Evolutionary conservation across 2,888 invertebrate genomes (phyloP).

Genomic region (Thalpophila matura): DNA sequence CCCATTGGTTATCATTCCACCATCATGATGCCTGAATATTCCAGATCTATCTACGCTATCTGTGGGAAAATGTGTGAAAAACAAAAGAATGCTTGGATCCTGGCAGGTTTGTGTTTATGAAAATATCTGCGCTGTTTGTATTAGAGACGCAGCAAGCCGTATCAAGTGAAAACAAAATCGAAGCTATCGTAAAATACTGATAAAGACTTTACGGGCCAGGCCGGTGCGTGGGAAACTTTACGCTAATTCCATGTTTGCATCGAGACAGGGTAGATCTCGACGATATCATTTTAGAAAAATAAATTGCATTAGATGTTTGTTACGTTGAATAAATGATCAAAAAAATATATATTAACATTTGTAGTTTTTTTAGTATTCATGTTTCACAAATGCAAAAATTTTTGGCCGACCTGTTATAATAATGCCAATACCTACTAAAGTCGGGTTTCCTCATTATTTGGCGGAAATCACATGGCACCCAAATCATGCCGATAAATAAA

Average conservation of each 20-base stretch:
- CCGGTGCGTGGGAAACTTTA: not conserved
- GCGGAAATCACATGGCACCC: not conserved
- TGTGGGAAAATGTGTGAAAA: conserved; percentile 7
- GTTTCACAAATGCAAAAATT: too few species aligned
- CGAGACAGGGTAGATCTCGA: too few species aligned
- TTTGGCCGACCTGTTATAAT: not conserved
- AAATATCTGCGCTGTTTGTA: conserved; percentile 9
- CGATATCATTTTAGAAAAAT: too few species aligned
- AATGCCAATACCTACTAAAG: too few species aligned
- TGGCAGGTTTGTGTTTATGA: conserved; percentile 36
- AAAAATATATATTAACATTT: too few species aligned
- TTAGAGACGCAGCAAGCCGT: not conserved
- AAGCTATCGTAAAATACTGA: conserved; percentile 27
- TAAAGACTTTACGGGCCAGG: not conserved
- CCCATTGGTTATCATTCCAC: not conserved
- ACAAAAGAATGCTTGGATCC: conserved; percentile 5
- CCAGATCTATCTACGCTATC: conserved; percentile 12
- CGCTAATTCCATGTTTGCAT: not conserved
- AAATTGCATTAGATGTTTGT: too few species aligned
- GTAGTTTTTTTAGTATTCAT: too few species aligned
- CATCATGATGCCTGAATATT: not conserved
- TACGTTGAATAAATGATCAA: too few species aligned
- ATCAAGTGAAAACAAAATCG: conserved; percentile 8
- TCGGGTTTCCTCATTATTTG: not conserved
- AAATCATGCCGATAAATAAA: conserved; percentile 24